Percentiles rank a stretch among this genome's conserved stretches.
Conservation (phyloP, 2,888 invertebrate species). For the Nomada fucata region DNA sequence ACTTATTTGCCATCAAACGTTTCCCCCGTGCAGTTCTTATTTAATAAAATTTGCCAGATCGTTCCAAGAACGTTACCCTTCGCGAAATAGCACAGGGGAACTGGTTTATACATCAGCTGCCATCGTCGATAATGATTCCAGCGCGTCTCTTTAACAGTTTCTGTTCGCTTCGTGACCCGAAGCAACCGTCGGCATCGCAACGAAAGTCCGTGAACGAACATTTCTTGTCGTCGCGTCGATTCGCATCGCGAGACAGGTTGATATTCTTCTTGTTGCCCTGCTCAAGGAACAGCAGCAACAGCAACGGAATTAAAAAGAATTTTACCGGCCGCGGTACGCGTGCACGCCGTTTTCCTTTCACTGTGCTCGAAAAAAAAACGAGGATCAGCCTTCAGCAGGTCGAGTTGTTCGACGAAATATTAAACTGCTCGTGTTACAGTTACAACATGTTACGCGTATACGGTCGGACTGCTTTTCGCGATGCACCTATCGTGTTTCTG, state of each 20-base stretch:
- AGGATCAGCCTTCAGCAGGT: neutral
- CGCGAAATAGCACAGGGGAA: neutral
- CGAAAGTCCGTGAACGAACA: conserved; percentile 11
- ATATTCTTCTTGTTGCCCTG: conserved; percentile 18
- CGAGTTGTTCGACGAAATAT: neutral
- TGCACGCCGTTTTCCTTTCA: conserved; percentile 46
- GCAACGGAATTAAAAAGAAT: conserved; percentile 28
- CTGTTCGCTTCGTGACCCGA: conserved; percentile 3
- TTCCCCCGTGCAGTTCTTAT: too few species aligned
- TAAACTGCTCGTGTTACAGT: conserved; percentile 16
- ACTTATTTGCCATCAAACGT: too few species aligned
- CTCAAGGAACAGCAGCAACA: too few species aligned
- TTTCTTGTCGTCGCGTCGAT: conserved; percentile 27
- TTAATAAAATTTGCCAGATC: neutral
- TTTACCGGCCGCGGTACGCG: neutral
- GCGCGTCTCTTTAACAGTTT: conserved; percentile 17
- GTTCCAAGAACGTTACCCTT: neutral
- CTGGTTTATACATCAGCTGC: neutral
- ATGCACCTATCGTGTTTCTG: neutral
- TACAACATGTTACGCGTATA: neutral
- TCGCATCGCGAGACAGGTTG: conserved; percentile 10
- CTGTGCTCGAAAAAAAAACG: conserved; percentile 21
- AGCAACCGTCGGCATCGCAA: neutral
- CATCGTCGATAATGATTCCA: neutral
- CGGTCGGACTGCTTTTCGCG: neutral